Evolutionary conservation across 2,113 vertebrate species (phyloP).

Genomic region (Sminthopsis crassicaudata): DNA sequence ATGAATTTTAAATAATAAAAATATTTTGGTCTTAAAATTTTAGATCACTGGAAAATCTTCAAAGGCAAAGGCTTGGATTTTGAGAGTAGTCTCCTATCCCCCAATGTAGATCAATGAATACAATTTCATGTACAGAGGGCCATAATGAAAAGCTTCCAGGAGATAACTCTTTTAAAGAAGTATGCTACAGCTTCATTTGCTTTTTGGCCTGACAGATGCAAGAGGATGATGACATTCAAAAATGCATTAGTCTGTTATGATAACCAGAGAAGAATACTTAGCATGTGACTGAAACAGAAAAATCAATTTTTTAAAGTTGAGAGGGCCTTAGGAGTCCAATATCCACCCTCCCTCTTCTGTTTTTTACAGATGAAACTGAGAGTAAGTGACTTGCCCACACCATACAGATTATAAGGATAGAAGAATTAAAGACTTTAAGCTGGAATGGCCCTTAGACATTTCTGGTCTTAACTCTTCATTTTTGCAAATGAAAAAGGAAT

Average conservation of each 20-base stretch:
- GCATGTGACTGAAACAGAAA: constrained; percentile 36
- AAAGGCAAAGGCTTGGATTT: constrained; percentile 58
- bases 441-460: not conserved
- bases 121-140: constrained; percentile 55
- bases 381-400: not conserved
- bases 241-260: constrained; percentile 27
- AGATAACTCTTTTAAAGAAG: constrained; percentile 26
- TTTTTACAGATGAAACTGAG: not conserved
- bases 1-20: constrained; percentile 66
- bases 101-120: constrained; percentile 17
- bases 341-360: not conserved
- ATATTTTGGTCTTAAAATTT: constrained; percentile 52
- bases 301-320: constrained; percentile 27
- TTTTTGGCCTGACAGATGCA: constrained; percentile 37
- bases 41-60: constrained; percentile 55
- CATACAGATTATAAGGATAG: not conserved
- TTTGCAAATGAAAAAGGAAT: not conserved
- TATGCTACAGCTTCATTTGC: not conserved
- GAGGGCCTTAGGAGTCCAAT: not conserved
- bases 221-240: constrained; percentile 35
- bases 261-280: constrained; percentile 31
- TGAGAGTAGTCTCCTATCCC: constrained; percentile 40
- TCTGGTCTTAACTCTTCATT: not conserved
- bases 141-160: constrained; percentile 50
- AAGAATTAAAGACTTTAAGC: not conserved